phyloP scores from a whole-genome alignment of 2,888 invertebrate species.

The Blastobasis adustella region DNA sequence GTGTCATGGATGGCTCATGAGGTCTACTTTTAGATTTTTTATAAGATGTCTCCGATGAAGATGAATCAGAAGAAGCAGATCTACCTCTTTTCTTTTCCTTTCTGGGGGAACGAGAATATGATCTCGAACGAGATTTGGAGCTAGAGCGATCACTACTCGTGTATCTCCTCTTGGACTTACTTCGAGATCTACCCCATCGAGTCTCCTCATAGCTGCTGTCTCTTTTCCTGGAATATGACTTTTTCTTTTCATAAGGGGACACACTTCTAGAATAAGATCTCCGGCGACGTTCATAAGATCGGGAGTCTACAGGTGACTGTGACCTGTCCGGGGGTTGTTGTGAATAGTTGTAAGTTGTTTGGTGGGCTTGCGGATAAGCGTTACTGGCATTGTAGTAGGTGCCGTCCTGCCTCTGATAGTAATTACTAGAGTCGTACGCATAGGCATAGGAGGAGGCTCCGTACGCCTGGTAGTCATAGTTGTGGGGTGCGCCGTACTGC shows the following conservation, averaged over 20 bases:
- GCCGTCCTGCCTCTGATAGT: conserved; percentile 40
- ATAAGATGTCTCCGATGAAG: conserved; percentile 42
- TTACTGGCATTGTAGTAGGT: conserved; percentile 31
- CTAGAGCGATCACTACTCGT: conserved; percentile 53
- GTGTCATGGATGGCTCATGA: conserved; percentile 32
- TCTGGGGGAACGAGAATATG: conserved; percentile 36
- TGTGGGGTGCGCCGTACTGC: conserved; percentile 43
- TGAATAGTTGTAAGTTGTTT: conserved; percentile 23
- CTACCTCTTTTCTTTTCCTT: conserved; percentile 33
- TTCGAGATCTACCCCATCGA: conserved; percentile 38
- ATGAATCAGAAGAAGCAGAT: conserved; percentile 43
- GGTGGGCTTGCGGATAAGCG: conserved; percentile 23
- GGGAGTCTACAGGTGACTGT: conserved; percentile 28
- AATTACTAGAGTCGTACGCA: conserved; percentile 38
- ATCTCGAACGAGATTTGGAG: conserved; percentile 46
- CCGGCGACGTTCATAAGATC: conserved; percentile 29
- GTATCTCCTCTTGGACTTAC: conserved; percentile 41
- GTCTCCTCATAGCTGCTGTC: conserved; percentile 39
- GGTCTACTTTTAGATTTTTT: conserved; percentile 26
- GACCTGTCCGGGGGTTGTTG: conserved; percentile 22
- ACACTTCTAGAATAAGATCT: conserved; percentile 44
- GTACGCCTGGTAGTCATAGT: conserved; percentile 53
- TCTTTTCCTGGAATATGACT: conserved; percentile 41
- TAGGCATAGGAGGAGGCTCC: conserved; percentile 45
- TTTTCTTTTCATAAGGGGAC: conserved; percentile 43